Conservation (phyloP, 2,888 invertebrate species). For the Zeuzera pyrina region DNA sequence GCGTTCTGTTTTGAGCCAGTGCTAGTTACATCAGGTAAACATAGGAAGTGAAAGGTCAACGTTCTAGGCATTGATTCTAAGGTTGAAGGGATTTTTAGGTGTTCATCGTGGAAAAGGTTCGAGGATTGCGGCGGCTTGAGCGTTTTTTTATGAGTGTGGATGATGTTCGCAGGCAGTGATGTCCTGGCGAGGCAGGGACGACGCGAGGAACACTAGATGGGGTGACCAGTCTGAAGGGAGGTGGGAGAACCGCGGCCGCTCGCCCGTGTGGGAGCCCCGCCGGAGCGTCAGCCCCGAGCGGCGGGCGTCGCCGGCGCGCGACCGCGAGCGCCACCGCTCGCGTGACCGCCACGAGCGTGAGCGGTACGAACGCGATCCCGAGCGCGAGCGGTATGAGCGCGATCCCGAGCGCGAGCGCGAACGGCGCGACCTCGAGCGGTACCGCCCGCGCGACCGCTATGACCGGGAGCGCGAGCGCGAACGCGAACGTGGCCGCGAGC, state of each 20-base stretch:
- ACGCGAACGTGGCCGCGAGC: constrained; percentile 22
- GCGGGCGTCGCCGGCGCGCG: constrained; percentile 21
- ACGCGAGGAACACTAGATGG: constrained; percentile 43
- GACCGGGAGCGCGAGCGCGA: constrained; percentile 32
- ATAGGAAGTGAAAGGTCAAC: constrained; percentile 14
- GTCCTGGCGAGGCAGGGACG: constrained; percentile 61
- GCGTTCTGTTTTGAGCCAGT: not conserved
- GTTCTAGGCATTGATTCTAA: not conserved
- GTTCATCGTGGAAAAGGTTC: not conserved
- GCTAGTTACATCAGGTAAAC: constrained; percentile 43
- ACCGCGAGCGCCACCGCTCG: constrained; percentile 20
- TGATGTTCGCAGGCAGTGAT: constrained; percentile 61
- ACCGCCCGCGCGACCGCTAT: constrained; percentile 44
- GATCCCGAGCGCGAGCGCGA: constrained; percentile 26
- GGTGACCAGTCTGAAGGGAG: constrained; percentile 25
- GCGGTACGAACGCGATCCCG: constrained; percentile 11
- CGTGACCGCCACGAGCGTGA: constrained; percentile 22
- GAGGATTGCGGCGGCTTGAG: constrained; percentile 22
- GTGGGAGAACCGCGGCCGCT: constrained; percentile 29
- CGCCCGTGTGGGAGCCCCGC: constrained; percentile 50
- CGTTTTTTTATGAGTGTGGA: constrained; percentile 37
- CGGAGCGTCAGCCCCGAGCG: constrained; percentile 40
- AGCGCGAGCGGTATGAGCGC: constrained; percentile 44
- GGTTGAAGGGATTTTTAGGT: not conserved
- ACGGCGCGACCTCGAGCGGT: constrained; percentile 42